A percentile compares a stretch with the other conserved stretches of the same genome.
Conservation (phyloP, 2,888 invertebrate genomes). For the Chrysodeixis includens region DNA sequence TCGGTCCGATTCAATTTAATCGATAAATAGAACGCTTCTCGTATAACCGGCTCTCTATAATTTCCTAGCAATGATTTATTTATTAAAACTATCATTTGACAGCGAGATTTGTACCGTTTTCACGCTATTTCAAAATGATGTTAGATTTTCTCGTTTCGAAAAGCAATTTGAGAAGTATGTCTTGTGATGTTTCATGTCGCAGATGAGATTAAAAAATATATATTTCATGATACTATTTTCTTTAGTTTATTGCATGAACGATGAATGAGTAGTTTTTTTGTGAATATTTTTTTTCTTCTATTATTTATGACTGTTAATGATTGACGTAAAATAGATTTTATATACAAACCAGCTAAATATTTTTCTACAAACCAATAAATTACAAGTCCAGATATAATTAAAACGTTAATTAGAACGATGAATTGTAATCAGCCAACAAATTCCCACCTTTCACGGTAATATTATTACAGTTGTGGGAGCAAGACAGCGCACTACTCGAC, state of each 20-base stretch:
- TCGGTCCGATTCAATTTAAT: slow-evolving; percentile 47
- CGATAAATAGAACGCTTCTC: slow-evolving; percentile 44
- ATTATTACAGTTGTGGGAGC: too few relatives aligned
- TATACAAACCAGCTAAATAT: too few relatives aligned
- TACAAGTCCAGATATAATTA: too few relatives aligned
- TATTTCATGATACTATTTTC: neutral
- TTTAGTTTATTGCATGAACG: neutral
- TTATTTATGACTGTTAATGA: too few relatives aligned
- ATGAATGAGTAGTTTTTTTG: too few relatives aligned
- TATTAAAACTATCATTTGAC: slow-evolving; percentile 35
- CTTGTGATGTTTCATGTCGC: neutral
- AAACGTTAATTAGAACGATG: too few relatives aligned
- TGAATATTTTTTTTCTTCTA: too few relatives aligned
- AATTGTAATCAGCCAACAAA: too few relatives aligned
- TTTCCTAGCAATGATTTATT: slow-evolving; percentile 52
- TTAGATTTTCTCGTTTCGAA: slow-evolving; percentile 5
- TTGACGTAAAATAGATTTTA: too few relatives aligned
- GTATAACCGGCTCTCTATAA: slow-evolving; percentile 34
- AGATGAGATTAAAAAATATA: neutral
- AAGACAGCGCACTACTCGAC: too few relatives aligned
- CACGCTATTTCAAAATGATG: slow-evolving; percentile 23
- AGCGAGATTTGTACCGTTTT: slow-evolving; percentile 18
- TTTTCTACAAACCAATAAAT: too few relatives aligned
- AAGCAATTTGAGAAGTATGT: neutral
- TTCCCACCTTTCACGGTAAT: too few relatives aligned